These are phyloP conservation scores for Agriopis aurantiaria DNA, from an alignment of 2,888 invertebrate species.

Conservation along the genomic window DNA sequence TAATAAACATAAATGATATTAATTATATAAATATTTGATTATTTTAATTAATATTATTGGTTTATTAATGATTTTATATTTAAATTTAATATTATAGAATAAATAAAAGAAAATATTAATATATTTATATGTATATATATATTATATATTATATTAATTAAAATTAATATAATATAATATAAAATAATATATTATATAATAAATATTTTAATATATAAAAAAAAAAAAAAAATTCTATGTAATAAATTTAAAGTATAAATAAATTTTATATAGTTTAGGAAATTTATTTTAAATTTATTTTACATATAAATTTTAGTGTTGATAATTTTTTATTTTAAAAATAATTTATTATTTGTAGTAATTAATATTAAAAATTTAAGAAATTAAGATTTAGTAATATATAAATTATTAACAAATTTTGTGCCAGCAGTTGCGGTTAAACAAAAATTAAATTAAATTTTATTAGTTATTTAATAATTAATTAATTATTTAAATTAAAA, in stretches of 20 bases:
- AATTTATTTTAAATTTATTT: constrained; percentile 83
- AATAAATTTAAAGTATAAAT: constrained; percentile 56
- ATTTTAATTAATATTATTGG: neutral
- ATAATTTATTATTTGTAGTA: constrained; percentile 68
- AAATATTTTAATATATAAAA: constrained; percentile 53
- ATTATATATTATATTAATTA: neutral
- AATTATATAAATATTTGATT: neutral
- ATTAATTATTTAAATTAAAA: constrained; percentile 65
- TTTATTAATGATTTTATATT: neutral
- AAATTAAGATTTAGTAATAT: constrained; percentile 88
- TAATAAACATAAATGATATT: constrained; percentile 14
- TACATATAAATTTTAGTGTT: constrained; percentile 85
- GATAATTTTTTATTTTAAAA: constrained; percentile 72
- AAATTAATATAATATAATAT: neutral
- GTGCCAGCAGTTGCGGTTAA: constrained; percentile 91
- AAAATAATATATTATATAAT: neutral
- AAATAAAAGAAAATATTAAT: neutral
- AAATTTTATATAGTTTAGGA: constrained; percentile 81
- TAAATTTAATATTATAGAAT: constrained; percentile 2
- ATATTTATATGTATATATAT: neutral
- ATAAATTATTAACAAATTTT: constrained; percentile 87
- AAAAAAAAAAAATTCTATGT: constrained; percentile 72
- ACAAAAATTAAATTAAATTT: constrained; percentile 87
- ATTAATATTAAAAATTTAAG: constrained; percentile 86
- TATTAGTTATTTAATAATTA: constrained; percentile 76